These are phyloP conservation scores for Andrena chrysosceles DNA, from an alignment of 2,888 invertebrate species.

Conservation along the genomic window DNA sequence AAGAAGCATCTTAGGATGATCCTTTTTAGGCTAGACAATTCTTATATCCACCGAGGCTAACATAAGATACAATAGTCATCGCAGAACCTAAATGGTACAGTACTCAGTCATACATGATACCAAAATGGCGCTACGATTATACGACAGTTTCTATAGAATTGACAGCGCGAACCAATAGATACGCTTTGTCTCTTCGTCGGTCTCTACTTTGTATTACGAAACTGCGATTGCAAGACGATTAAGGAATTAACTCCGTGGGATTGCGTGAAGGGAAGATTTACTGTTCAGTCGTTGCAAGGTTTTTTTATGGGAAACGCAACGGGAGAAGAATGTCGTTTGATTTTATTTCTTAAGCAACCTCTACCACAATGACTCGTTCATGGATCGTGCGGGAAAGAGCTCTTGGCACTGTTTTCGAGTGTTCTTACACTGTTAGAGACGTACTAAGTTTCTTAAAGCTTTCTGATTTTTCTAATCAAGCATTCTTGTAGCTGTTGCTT, in stretches of 20 bases:
- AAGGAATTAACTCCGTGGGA: conserved; percentile 20
- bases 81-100: background rate
- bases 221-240: conserved; percentile 19
- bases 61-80: background rate
- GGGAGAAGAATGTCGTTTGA: conserved; percentile 7
- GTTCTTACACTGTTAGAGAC: background rate
- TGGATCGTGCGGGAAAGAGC: background rate
- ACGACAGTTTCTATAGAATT: background rate
- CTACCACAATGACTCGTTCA: conserved; percentile 8
- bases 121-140: conserved; percentile 24
- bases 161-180: background rate
- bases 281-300: conserved; percentile 28
- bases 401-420: background rate
- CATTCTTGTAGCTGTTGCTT: too few relatives aligned
- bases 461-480: background rate
- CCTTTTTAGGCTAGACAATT: conserved; percentile 4
- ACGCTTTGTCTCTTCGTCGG: conserved; percentile 7
- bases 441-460: background rate
- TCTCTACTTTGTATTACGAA: conserved; percentile 18
- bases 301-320: conserved; percentile 28
- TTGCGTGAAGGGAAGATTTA: conserved; percentile 18
- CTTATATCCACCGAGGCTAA: background rate
- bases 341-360: conserved; percentile 11
- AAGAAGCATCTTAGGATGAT: background rate
- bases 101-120: background rate